phyloP scores from a whole-genome alignment of 2,888 invertebrate species.

The Volucella inflata region DNA sequence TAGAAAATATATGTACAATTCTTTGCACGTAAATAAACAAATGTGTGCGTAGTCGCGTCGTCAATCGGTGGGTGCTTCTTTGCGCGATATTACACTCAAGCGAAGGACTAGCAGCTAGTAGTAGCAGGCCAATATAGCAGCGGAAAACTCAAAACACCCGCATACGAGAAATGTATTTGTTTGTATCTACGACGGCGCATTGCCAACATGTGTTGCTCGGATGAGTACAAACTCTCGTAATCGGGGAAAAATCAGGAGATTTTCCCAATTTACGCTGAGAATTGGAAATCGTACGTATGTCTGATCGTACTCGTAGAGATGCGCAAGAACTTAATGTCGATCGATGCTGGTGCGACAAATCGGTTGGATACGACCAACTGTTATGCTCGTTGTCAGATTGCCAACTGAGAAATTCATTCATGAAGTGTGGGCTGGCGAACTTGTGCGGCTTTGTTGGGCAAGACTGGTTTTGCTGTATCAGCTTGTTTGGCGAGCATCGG shows the following conservation, averaged over 20 bases:
- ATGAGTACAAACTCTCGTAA: neutral
- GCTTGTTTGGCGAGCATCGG: conserved; percentile 10
- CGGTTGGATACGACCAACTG: conserved; percentile 59
- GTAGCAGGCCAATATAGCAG: too few species aligned
- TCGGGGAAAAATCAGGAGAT: conserved; percentile 49
- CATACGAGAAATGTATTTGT: conserved; percentile 71
- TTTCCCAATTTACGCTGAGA: conserved; percentile 52
- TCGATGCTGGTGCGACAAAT: conserved; percentile 9
- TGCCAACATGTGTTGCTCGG: conserved; percentile 69
- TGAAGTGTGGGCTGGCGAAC: conserved; percentile 42
- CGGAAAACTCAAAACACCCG: conserved; percentile 58
- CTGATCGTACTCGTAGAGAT: conserved; percentile 14
- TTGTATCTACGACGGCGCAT: conserved; percentile 57
- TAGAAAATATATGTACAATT: conserved; percentile 71
- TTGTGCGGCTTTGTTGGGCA: conserved; percentile 28
- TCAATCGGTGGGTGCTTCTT: conserved; percentile 65
- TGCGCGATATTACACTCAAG: conserved; percentile 31
- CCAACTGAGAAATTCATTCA: conserved; percentile 74
- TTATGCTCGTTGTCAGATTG: conserved; percentile 63
- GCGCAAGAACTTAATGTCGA: conserved; percentile 38
- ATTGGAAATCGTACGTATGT: conserved; percentile 2
- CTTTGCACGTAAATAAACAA: conserved; percentile 75
- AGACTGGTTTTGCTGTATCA: conserved; percentile 20
- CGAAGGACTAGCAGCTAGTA: conserved; percentile 41
- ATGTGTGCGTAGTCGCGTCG: conserved; percentile 63